Percentiles rank a stretch among this genome's conserved stretches.
phyloP scores from a whole-genome alignment of 1,140 invertebrate genomes.

The Macrotrachela quadricornifera region DNA sequence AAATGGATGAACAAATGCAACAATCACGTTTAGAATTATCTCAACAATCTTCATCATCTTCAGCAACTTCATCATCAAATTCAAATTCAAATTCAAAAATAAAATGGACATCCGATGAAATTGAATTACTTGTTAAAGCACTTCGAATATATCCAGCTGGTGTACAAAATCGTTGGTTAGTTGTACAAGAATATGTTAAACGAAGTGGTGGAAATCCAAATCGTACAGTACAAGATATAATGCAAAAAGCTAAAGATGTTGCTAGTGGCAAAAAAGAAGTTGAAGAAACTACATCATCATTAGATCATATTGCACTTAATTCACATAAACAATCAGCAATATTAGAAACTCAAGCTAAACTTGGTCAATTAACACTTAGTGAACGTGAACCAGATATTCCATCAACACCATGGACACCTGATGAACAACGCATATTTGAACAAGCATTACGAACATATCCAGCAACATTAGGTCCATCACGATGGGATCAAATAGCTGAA shows the following conservation, averaged over 20 bases:
- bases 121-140: slow-evolving; percentile 73
- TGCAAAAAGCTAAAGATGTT: slow-evolving; percentile 77
- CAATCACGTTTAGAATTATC: slow-evolving; percentile 30
- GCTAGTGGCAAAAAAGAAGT: slow-evolving; percentile 37
- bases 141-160: slow-evolving; percentile 88
- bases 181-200: slow-evolving; percentile 48
- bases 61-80: slow-evolving; percentile 1
- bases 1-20: slow-evolving; percentile 51
- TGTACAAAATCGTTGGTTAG: slow-evolving; percentile 52
- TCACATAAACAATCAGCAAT: too few relatives aligned
- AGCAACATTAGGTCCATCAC: slow-evolving; percentile 35
- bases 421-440: slow-evolving; percentile 78
- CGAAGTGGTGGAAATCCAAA: slow-evolving; percentile 49
- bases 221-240: slow-evolving; percentile 63
- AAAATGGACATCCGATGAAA: slow-evolving; percentile 55
- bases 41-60: slow-evolving; percentile 8
- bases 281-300: too few relatives aligned
- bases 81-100: slow-evolving; percentile 8
- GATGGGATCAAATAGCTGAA: slow-evolving; percentile 82
- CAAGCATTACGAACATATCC: slow-evolving; percentile 87
- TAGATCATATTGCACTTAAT: too few relatives aligned
- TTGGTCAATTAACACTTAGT: too few relatives aligned
- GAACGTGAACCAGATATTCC: too few relatives aligned
- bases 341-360: too few relatives aligned
- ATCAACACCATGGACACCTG: slow-evolving; percentile 55